Evolutionary conservation across 1,140 invertebrate species (phyloP), one percentile per base, ranked within the genome.

Genomic region (Leucophenga varia): DNA sequence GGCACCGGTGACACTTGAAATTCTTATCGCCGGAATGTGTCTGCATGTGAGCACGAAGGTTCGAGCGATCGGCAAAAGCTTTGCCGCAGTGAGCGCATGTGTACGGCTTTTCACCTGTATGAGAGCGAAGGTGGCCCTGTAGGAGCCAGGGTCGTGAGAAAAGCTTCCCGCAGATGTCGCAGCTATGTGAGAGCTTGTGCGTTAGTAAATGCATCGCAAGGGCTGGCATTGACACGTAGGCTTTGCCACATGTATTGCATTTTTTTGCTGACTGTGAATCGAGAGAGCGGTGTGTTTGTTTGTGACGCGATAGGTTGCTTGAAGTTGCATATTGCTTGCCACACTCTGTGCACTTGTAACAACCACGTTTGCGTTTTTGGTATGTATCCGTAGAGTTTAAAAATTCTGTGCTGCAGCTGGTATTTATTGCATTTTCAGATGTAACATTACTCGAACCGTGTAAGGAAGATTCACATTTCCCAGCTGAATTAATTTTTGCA

Each of bases 221-320:
- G 1, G 95, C 95, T 0, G 95, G 95, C 95, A 97, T 98, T 54
- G 89, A 93, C 10, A 98, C 95, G 77, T 98, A 98, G 1, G 91
- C 89, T 74, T 97, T 96, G 45, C 91, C 91, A 72, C 96, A 98
- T 32, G 92, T 91, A 47, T 86, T 86, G 78, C 95, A 98, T 61
- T 92, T 90, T 75, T 95, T 96, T 2, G 95, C 95, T 47, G 88
- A 86, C 51, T 90, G 86, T 1, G 93, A 95, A 72, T 97, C 93
- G 16, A 97, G 81, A 60, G 90, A 93, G 13, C 95, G 84, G 68
- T 98, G 95, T 0, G 94, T 98, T 76, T 97, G 95, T 72, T 97
- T 97, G 79, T 98, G 95, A 32, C 95, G 83, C 12, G 93, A 96
- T 35, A 98, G 81, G 75, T 98, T 98, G 18, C 91, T 95, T 2